Percentiles rank a stretch among this genome's conserved stretches.
Conservation (phyloP, 2,888 invertebrate species). For the Acronicta alni region DNA sequence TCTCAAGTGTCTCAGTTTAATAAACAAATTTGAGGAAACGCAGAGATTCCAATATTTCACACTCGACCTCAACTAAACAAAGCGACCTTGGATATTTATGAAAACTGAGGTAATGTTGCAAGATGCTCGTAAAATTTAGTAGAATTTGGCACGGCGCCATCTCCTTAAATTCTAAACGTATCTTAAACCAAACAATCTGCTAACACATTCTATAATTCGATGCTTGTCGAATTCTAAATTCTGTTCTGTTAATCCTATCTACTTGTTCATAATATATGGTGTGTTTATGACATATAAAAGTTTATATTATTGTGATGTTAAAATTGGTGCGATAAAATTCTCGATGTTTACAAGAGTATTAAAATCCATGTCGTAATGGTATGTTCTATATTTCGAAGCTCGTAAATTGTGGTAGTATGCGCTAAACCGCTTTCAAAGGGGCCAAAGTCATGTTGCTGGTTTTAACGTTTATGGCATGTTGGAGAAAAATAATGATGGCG, state of each 20-base stretch:
- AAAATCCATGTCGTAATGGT: slow-evolving; percentile 49
- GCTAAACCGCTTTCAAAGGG: slow-evolving; percentile 13
- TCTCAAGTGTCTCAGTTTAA: background rate
- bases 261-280: slow-evolving; percentile 56
- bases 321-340: slow-evolving; percentile 37
- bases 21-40: slow-evolving; percentile 30
- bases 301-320: slow-evolving; percentile 35
- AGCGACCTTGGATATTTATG: slow-evolving; percentile 84
- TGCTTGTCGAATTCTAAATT: slow-evolving; percentile 34
- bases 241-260: slow-evolving; percentile 27
- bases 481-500: slow-evolving; percentile 13
- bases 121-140: slow-evolving; percentile 82
- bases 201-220: slow-evolving; percentile 72
- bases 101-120: slow-evolving; percentile 85
- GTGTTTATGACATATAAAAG: slow-evolving; percentile 38
- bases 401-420: slow-evolving; percentile 30
- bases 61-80: slow-evolving; percentile 67
- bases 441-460: slow-evolving; percentile 10
- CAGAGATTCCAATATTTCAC: slow-evolving; percentile 60
- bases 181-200: slow-evolving; percentile 77
- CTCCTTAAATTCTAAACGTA: slow-evolving; percentile 73
- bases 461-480: slow-evolving; percentile 14
- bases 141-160: slow-evolving; percentile 81
- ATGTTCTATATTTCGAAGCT: slow-evolving; percentile 25
- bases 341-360: slow-evolving; percentile 47